Evolutionary conservation across 2,113 vertebrate genomes (phyloP), one percentile per base, ranked within the genome.

Genomic region (Oceanodroma tethys): DNA sequence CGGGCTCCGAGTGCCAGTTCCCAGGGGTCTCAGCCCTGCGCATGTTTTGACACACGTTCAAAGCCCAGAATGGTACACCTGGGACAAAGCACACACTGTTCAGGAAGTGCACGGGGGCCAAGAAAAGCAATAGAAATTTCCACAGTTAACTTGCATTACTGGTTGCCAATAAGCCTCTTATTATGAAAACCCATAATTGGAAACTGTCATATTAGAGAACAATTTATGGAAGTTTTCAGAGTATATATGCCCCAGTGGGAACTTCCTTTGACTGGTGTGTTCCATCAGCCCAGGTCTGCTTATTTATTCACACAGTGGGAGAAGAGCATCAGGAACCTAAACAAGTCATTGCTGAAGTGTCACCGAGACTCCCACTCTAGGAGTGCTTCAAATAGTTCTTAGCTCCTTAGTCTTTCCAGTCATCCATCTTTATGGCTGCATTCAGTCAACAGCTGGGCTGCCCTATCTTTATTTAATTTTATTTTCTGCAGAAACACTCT

Each of bases 121-220:
- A 99, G 98, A 98, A 98, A 99, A 99, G 98, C 98, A 99, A 98
- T 70, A 98, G 98, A 97, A 98, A 98, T 98, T 98, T 99, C 98
- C 98, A 98, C 96, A 98, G 97, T 97, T 98, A 98, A 97, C 98
- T 98, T 95, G 91, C 70, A 85, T 97, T 93, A 85, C 91, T 67
- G 60, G 87, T 95, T 98, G 97, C 96, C 97, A 98, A 97, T 95
- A 97, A 94, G 88, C 84, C 89, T 97, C 96, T 97, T 95, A 81
- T 88, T 98, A 92, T 91, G 96, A 97, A 97, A 96, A 84, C 85
- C 34, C 38, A 34, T 97, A 96, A 98, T 93, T 96, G 91, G 86
- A 97, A 87, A 79, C 91, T 97, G 95, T 96, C 95, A 94, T 92
- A 91, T 92, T 97, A 86, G 85, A 91, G 76, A 98, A 95, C 74